Evolutionary conservation across 2,113 vertebrate species (phyloP).

Genomic region (Coturnix japonica): DNA sequence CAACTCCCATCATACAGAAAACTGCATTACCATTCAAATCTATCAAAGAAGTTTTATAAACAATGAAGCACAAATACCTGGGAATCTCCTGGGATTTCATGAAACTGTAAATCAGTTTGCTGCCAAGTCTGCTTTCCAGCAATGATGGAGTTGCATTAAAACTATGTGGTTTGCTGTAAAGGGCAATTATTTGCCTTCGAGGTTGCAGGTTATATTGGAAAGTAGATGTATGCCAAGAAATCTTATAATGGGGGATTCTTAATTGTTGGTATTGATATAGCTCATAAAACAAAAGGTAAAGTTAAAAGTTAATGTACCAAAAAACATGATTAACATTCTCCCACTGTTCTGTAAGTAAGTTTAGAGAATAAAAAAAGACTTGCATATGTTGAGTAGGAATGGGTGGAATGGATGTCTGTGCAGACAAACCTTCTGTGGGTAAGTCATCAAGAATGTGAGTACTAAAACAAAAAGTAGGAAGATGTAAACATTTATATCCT

Average conservation of each 20-base stretch:
- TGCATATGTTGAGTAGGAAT: background rate
- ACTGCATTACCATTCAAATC: background rate
- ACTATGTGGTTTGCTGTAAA: background rate
- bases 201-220: background rate
- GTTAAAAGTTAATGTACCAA: background rate
- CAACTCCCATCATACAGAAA: background rate
- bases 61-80: background rate
- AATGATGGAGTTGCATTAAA: background rate
- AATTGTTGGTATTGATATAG: background rate
- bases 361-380: background rate
- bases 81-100: background rate
- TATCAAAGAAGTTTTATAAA: background rate
- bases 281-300: background rate
- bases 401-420: background rate
- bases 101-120: background rate
- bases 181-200: conserved; percentile 6
- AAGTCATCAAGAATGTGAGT: background rate
- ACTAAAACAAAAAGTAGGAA: background rate
- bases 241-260: background rate
- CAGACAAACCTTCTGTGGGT: background rate
- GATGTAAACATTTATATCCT: background rate
- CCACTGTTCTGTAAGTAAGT: background rate
- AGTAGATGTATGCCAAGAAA: background rate
- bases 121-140: background rate
- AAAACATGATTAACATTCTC: background rate